Evolutionary conservation across 2,113 vertebrate genomes (phyloP), one percentile per base, ranked within the genome.

Genomic region (Calyptommatus sinebrachiatus): DNA sequence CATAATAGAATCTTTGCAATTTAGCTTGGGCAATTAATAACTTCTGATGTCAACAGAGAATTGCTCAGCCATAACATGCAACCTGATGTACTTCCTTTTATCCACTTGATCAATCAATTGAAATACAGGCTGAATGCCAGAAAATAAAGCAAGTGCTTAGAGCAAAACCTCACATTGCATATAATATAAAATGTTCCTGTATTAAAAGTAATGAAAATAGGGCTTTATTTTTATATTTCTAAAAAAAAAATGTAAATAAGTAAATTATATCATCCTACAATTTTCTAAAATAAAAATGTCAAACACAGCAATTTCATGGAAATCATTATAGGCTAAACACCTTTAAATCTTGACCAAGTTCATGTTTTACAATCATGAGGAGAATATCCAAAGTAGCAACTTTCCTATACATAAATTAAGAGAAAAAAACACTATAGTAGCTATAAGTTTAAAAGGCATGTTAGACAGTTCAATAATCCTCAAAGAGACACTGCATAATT

Each of bases 1-100:
- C 48, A 41, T 2, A 89, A 90, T 90, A 90, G 76, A 77, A 90
- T 91, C 87, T 88, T 79, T 85, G 87, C 77, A 90, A 92, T 88
- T 91, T 88, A 89, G 82, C 79, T 83, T 74, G 8, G 70, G 84
- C 50, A 88, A 89, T 85, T 89, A 85, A 90, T 86, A 86, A 88
- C 76, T 86, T 82, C 86, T 87, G 57, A 89, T 89, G 90, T 89
- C 87, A 90, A 89, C 89, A 87, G 14, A 89, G 87, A 66, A 35
- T 82, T 84, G 60, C 74, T 89, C 79, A 86, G 11, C 77, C 84
- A 50, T 78, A 90, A 88, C 80, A 35, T 77, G 68, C 76, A 85
- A 79, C 79, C 70, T 62, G 79, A 79, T 83, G 77, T 75, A 69
- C n/a, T 87, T 87, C 85, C 50, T 84, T 83, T 90, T 45, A 79